Evolutionary conservation across 1,140 invertebrate species (phyloP), one percentile per base, ranked within the genome.

Genomic region (Macrotrachela quadricornifera): DNA sequence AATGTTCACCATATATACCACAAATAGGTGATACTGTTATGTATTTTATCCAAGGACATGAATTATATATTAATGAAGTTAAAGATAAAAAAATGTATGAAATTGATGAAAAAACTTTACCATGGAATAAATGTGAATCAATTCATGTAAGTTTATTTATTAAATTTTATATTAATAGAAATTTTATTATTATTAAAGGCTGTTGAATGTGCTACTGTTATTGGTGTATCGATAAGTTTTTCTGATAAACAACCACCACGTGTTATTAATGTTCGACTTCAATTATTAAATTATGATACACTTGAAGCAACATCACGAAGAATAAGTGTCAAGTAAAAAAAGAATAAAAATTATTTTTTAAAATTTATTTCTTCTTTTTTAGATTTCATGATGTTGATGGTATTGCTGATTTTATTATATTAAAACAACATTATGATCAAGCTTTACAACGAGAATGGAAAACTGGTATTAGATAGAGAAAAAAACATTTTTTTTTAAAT

Each of bases 1-100:
- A 83, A 51, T 88, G 88, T 73, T 79, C 85, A 36, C 91, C 91
- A 14, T 97, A 94, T 72, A 87, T 91, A 69, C 90, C 91, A 10
- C 91, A 97, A 72, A 87, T 96, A 79, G 88, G 88, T 2, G 91
- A 97, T 71, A 82, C 90, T 65, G 78, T 90, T 12, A 78, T 94
- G 17, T 94, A 94, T 71, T 76, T 77, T 61, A 75, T 82, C 50
- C 80, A 87, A 69, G 87, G 86, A 14, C 86, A 92, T 70, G 75
- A 83, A 62, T 70, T 79, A 42, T 92, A 92, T 69, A 66, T 94
- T 51, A 79, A 88, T 55, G 83, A 83, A 6, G 85, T 95, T 6
- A 75, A 76, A 56, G 74, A 78, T 44, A 83, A 86, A 63, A 82
- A 85, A 59, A 16, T 49, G n/a, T 54, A 49, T 40, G 21, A 49